These are phyloP conservation scores for Nettapus auritus DNA, from an alignment of 2,113 vertebrate species.

Conservation along the genomic window DNA sequence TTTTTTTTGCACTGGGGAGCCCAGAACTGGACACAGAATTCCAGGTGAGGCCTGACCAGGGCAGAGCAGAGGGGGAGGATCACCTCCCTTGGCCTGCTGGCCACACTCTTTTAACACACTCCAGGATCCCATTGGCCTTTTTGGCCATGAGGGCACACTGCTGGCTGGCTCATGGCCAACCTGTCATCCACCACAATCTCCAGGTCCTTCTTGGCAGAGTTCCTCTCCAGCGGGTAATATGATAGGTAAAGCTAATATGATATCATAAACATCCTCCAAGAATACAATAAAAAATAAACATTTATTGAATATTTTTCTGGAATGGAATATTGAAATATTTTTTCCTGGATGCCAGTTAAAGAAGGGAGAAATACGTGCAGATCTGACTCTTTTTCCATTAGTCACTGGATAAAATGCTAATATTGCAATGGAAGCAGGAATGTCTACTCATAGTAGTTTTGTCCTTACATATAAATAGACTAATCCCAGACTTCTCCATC, in stretches of 20 bases:
- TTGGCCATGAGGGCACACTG: too few relatives aligned
- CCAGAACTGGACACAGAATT: too few relatives aligned
- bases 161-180: too few relatives aligned
- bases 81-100: too few relatives aligned
- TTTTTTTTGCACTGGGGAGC: too few relatives aligned
- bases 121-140: too few relatives aligned
- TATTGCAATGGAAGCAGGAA: background rate
- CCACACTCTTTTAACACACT: too few relatives aligned
- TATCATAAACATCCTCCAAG: background rate
- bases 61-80: too few relatives aligned
- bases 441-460: background rate
- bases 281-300: background rate
- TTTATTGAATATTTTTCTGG: background rate
- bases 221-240: too few relatives aligned
- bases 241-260: background rate
- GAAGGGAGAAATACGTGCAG: background rate
- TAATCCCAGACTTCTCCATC: background rate
- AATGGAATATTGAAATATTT: background rate
- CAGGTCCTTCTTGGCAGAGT: too few relatives aligned
- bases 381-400: background rate
- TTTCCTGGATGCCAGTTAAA: background rate
- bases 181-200: too few relatives aligned
- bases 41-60: too few relatives aligned
- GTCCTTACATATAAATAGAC: background rate
- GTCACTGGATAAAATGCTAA: background rate